A percentile compares a stretch with the other conserved stretches of the same genome.
Evolutionary conservation across 92 coral and sea anemone genomes (phyloP).

Genomic region (Heliopora coerulea): DNA sequence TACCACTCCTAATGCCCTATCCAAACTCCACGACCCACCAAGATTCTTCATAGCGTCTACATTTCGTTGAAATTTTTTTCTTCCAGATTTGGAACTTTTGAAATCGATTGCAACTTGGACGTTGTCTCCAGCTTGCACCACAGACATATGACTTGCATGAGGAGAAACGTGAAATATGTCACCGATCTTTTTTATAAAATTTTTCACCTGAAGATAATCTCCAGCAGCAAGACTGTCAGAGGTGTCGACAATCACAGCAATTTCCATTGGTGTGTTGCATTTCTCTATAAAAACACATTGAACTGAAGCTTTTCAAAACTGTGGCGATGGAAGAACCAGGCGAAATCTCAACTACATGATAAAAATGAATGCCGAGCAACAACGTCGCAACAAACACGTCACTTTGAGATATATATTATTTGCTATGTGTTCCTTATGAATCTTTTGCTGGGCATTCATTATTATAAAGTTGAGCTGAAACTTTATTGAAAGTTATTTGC

Average conservation of each 20-base stretch:
- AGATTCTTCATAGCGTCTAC: not conserved
- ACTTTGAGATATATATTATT: too few relatives aligned
- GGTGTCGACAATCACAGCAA: constrained; percentile 19
- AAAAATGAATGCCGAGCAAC: too few relatives aligned
- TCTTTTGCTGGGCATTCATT: too few relatives aligned
- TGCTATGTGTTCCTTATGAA: too few relatives aligned
- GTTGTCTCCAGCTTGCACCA: not conserved
- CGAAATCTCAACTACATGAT: too few relatives aligned
- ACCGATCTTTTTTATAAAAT: constrained; percentile 7
- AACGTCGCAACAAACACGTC: too few relatives aligned
- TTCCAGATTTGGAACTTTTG: not conserved
- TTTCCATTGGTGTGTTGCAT: constrained; percentile 31
- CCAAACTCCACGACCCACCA: constrained; percentile 23
- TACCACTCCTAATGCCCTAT: not conserved
- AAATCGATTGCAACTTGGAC: constrained; percentile 6
- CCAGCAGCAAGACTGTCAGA: constrained; percentile 19
- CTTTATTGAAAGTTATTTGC: too few relatives aligned
- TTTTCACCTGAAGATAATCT: constrained; percentile 6
- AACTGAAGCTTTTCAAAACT: too few relatives aligned
- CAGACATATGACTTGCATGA: constrained; percentile 32
- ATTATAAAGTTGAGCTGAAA: too few relatives aligned
- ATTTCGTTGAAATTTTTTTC: not conserved
- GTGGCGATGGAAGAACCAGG: too few relatives aligned
- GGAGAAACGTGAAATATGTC: constrained; percentile 2
- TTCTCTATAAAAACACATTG: constrained; percentile 22